Evolutionary conservation across 1,140 invertebrate genomes (phyloP), one percentile per base, ranked within the genome.

Genomic region (Diorhabda sublineata): DNA sequence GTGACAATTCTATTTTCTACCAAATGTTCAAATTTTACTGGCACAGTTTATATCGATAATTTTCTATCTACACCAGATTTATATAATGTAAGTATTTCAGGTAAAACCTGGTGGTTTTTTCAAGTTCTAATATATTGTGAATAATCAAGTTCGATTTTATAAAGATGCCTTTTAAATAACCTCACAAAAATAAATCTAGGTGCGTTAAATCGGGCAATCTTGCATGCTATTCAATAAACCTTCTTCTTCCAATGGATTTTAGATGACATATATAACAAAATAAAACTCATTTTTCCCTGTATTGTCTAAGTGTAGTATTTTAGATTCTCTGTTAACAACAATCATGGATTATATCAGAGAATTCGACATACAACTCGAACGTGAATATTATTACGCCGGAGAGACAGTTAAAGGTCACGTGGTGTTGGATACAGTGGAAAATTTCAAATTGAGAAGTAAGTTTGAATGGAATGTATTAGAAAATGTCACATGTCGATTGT

Each of bases 271-370:
- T 8, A 4, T 4, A 52, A 52, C n/a, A n/a, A 52, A 52, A 52
- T 52, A 52, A 52, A 9, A 52, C 26, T 61, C 8, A 26, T 5
- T 42, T 42, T 61, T 6, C 8, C 5, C 26, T 26, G 42, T 41
- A 61, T 41, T 61, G 26, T 42, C 5, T 43, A 42, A 42, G 8
- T 61, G 26, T 7, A 9, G 4, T 4, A 61, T 4, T 61, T 61
- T 60, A 60, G 26, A 9, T 11, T 42, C 11, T 11, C n/a, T 6
- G 2, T 60, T 9, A n/a, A 26, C 58, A 11, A 60, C 6, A 7
- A 60, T 42, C 58, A 92, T 93, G 91, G 91, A 93, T 84, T 91
- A 91, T 82, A 91, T 93, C 67, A 84, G 86, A 68, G 89, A 91
- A 78, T 92, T 92, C 76, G 91, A 93, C 77, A 91, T 93, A 69